Base-by-base conservation (phyloP, 1,140 invertebrate genomes). In the Lordiphosa clarofinis region DNA sequence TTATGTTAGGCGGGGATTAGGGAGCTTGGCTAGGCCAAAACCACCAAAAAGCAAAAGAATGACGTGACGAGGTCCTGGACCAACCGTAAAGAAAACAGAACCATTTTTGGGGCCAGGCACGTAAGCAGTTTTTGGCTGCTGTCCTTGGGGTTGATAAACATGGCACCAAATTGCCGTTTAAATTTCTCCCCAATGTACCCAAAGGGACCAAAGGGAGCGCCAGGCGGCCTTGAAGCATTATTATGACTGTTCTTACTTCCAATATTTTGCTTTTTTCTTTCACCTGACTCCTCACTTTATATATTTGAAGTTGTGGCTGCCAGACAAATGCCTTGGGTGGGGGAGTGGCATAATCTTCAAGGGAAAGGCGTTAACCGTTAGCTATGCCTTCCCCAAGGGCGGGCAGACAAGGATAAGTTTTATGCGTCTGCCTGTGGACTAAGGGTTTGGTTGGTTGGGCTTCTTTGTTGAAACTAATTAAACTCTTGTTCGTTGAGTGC, bases 91-190 rank as follows among this genome's bases (percentile, higher is more conserved):
- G 56, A 66, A 37, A 56, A 70, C 52, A 58, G 56, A 43, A 33
- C 13, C 24, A 31, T 33, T 44, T 11, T 11, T 3, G 12, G 12
- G 47, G 10, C 39, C 55, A 72, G 58, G 68, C 78, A 81, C 76
- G 78, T 75, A 82, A 84, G 72, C 76, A 76, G 72, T 81, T 76
- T 74, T 61, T 57, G 78, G 75, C 35, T 53, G 56, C 44, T 82
- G 71, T 75, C 72, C 72, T 82, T 82, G 76, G 78, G 76, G 78
- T 73, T 84, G 76, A 78, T 84, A 84, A 82, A 82, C 76, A 84
- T 68, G 68, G 72, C 72, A 59, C 76, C 73, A 82, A 82, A 84
- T 82, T 84, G 78, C 78, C 73, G 78, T 82, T 82, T 82, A 84
- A 82, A 82, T 82, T 82, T 84, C 78, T 84, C 78, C 79, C 78